phyloP scores from a whole-genome alignment of 2,113 vertebrate genomes.

The Caretta caretta region DNA sequence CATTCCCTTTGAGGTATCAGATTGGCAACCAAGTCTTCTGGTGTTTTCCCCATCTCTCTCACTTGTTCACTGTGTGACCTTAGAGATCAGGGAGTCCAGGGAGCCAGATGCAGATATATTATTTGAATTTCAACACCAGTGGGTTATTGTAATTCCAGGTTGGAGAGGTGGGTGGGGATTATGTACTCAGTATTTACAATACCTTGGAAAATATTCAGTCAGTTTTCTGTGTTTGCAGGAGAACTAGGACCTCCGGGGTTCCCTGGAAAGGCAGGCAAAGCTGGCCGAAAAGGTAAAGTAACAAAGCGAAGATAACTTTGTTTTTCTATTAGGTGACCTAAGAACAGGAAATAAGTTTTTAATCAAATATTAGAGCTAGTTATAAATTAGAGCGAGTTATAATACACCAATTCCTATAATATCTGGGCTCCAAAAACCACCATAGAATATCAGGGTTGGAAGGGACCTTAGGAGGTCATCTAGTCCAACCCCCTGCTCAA shows the following conservation, averaged over 20 bases:
- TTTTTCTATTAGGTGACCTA: not conserved
- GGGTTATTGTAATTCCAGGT: not conserved
- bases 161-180: not conserved
- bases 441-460: no score
- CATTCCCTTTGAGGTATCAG: not conserved
- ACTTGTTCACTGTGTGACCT: not conserved
- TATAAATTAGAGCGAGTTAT: not conserved
- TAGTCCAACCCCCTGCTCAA: no score
- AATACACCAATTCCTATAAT: not conserved
- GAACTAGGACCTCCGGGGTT: not conserved
- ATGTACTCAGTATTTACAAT: not conserved
- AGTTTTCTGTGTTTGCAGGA: not conserved
- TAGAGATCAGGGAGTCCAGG: not conserved
- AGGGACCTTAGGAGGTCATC: no score
- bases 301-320: not conserved
- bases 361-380: not conserved
- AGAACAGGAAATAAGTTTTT: not conserved
- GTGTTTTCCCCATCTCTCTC: not conserved
- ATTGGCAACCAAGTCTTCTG: not conserved
- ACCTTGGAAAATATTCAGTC: not conserved
- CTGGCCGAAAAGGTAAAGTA: not conserved
- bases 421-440: not conserved
- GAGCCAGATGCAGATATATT: not conserved
- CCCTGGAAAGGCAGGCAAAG: not conserved
- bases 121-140: not conserved